phyloP scores from a whole-genome alignment of 2,797 vertebrate species.

The Halcyon smyrnensis region DNA sequence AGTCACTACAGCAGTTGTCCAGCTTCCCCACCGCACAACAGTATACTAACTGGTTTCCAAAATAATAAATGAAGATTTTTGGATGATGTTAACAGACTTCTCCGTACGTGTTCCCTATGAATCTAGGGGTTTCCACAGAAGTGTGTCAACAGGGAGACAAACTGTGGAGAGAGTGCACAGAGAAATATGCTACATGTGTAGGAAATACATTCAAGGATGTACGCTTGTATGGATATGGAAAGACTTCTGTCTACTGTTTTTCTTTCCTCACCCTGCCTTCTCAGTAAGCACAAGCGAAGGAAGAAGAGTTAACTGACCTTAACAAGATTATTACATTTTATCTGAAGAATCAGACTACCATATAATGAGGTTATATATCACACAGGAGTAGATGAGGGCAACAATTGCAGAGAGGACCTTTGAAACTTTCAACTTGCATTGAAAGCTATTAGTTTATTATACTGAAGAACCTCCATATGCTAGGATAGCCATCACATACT shows the following conservation, averaged over 20 bases:
- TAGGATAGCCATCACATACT: background rate
- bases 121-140: background rate
- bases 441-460: background rate
- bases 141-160: background rate
- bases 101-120: background rate
- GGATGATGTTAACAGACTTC: background rate
- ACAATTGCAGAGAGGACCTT: background rate
- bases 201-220: background rate
- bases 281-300: background rate
- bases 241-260: background rate
- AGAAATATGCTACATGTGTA: fast-evolving
- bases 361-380: background rate
- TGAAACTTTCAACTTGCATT: background rate
- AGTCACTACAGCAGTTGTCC: background rate
- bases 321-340: background rate
- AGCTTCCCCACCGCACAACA: background rate
- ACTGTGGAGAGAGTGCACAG: background rate
- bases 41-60: background rate
- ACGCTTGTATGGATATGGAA: fast-evolving
- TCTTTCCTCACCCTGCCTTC: background rate
- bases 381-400: background rate
- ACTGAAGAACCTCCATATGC: background rate
- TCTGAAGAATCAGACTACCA: background rate
- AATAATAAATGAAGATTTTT: background rate
- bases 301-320: background rate